Percentiles rank a stretch among this genome's conserved stretches.
These are phyloP conservation scores for Zelleria hepariella DNA, from an alignment of 2,888 invertebrate species.

Conservation along the genomic window DNA sequence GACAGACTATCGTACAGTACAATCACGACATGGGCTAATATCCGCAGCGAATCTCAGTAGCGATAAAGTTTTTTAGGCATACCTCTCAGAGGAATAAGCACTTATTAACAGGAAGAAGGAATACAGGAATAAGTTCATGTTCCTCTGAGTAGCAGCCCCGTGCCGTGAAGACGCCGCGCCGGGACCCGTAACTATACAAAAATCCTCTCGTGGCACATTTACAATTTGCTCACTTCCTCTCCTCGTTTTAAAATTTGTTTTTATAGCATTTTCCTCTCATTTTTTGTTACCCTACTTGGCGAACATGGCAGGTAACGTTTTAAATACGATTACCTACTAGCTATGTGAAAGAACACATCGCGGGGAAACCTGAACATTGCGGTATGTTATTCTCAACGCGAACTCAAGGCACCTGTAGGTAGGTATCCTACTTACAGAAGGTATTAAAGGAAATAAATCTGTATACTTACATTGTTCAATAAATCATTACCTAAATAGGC, in stretches of 20 bases:
- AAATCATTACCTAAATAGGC: too few species aligned
- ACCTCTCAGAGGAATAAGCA: too few species aligned
- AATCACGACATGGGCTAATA: too few species aligned
- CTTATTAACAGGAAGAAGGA: too few species aligned
- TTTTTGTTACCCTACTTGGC: slow-evolving; percentile 20
- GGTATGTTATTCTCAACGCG: slow-evolving; percentile 39
- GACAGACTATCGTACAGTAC: too few species aligned
- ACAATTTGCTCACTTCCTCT: slow-evolving; percentile 56
- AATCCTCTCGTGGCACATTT: slow-evolving; percentile 49
- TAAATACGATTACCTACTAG: slow-evolving; percentile 46
- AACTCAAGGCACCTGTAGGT: not conserved
- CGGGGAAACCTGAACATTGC: too few species aligned
- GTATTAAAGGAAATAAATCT: too few species aligned
- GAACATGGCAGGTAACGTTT: slow-evolving; percentile 24
- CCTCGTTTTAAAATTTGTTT: slow-evolving; percentile 56
- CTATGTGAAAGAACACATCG: too few species aligned
- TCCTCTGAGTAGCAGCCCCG: not conserved
- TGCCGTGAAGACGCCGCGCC: not conserved
- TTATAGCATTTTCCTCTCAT: slow-evolving; percentile 29
- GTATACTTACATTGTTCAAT: too few species aligned
- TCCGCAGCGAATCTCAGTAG: too few species aligned
- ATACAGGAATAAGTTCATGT: too few species aligned
- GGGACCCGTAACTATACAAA: slow-evolving; percentile 35
- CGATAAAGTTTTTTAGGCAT: too few species aligned
- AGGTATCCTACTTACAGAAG: not conserved